phyloP scores from a whole-genome alignment of 2,113 vertebrate species.

The Brachyhypopomus occidentalis region DNA sequence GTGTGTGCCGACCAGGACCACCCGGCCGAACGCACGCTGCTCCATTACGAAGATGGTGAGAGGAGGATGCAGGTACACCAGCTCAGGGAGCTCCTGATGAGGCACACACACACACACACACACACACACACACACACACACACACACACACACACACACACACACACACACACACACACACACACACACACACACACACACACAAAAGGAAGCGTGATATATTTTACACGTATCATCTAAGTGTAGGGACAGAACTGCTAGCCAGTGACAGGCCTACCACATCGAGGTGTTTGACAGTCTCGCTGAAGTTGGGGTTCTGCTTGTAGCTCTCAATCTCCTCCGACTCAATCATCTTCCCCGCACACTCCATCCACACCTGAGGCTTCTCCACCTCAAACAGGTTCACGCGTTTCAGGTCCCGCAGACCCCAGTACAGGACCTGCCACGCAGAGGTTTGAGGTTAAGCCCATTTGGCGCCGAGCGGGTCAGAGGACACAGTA shows the following conservation, averaged over 20 bases:
- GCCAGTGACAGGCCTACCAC: conserved; percentile 76
- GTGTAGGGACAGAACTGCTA: not conserved
- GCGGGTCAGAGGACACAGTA: conserved; percentile 80
- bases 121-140: not conserved
- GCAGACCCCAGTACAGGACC: conserved; percentile 93
- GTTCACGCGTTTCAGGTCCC: conserved; percentile 85
- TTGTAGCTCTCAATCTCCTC: conserved; percentile 84
- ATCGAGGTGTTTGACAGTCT: conserved; percentile 82
- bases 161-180: no score
- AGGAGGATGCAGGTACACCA: conserved; percentile 89
- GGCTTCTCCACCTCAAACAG: conserved; percentile 90
- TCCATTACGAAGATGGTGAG: conserved; percentile 90
- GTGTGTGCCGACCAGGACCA: conserved; percentile 85
- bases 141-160: no score
- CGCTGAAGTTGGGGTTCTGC: conserved; percentile 85
- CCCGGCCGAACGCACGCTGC: conserved; percentile 82
- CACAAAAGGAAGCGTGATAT: no score
- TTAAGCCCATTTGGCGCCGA: not conserved
- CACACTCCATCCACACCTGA: conserved; percentile 87
- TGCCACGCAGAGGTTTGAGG: conserved; percentile 53
- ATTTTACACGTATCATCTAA: no score
- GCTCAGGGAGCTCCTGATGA: conserved; percentile 86
- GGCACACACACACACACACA: not conserved
- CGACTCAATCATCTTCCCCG: conserved; percentile 84
- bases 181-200: no score